Percentiles rank a stretch among this genome's conserved stretches.
These are phyloP conservation scores for Lamellibrachia luymesi DNA, from an alignment of 1,140 invertebrate species.

Conservation along the genomic window DNA sequence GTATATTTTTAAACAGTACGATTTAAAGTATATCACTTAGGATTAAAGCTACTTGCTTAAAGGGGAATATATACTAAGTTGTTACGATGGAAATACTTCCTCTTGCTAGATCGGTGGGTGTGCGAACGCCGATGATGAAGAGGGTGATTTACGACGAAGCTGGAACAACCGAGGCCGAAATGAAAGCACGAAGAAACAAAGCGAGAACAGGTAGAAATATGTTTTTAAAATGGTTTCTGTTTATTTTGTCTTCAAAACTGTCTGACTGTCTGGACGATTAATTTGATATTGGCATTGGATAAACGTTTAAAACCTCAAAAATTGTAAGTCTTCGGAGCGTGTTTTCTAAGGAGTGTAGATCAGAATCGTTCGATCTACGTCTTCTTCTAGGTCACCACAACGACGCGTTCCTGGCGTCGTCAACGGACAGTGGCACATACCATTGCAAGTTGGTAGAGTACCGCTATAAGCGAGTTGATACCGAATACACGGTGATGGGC, in stretches of 20 bases:
- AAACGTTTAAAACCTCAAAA: no score
- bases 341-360: no score
- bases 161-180: background rate
- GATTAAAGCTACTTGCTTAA: no score
- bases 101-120: background rate
- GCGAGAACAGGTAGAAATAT: background rate
- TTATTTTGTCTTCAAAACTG: no score
- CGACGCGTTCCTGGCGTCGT: constrained; percentile 32
- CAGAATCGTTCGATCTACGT: no score
- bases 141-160: background rate
- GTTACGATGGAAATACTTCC: background rate
- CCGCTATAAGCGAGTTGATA: constrained; percentile 30
- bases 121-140: background rate
- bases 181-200: background rate
- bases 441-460: constrained; percentile 28
- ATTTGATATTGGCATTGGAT: no score
- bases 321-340: no score
- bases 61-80: no score
- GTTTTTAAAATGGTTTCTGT: no score
- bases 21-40: no score
- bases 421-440: constrained; percentile 33
- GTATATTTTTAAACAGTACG: no score
- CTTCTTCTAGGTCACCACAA: constrained; percentile 31
- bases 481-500: constrained; percentile 27
- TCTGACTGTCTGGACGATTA: no score